These are phyloP conservation scores for Capricornis sumatraensis DNA, from an alignment of 2,113 vertebrate genomes.

Conservation along the genomic window DNA sequence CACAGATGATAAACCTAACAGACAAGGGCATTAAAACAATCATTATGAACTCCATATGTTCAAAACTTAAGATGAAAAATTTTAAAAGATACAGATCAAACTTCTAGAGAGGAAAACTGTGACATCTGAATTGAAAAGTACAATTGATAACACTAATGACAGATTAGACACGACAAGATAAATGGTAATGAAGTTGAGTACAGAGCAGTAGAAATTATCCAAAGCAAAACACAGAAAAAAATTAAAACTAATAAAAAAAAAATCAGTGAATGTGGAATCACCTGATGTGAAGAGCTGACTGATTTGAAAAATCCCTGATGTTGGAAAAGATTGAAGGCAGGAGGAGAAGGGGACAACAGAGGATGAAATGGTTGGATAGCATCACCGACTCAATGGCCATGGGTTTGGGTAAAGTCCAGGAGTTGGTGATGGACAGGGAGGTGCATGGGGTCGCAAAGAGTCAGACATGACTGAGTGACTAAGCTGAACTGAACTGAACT, in stretches of 20 bases:
- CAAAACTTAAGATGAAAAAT: neutral
- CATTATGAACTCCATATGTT: constrained; percentile 14
- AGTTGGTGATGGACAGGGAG: neutral
- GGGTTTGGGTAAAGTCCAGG: neutral
- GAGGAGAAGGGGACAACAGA: neutral
- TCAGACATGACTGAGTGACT: neutral
- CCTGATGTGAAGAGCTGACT: neutral
- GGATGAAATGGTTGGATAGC: neutral
- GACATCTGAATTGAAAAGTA: neutral
- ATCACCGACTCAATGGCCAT: neutral
- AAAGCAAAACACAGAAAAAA: neutral
- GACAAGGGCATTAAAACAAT: neutral
- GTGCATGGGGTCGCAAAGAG: neutral
- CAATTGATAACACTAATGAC: neutral
- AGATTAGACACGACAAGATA: neutral
- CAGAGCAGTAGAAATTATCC: neutral
- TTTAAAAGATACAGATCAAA: neutral
- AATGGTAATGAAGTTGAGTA: neutral
- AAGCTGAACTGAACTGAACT: neutral
- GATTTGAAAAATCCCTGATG: neutral
- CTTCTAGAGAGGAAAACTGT: neutral
- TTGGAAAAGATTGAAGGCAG: neutral
- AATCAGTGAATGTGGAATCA: neutral
- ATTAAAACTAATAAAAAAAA: neutral
- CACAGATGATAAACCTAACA: neutral